A percentile compares a stretch with the other conserved stretches of the same genome.
Conservation (phyloP, 1,140 invertebrate genomes). For the Heliconius himera region DNA sequence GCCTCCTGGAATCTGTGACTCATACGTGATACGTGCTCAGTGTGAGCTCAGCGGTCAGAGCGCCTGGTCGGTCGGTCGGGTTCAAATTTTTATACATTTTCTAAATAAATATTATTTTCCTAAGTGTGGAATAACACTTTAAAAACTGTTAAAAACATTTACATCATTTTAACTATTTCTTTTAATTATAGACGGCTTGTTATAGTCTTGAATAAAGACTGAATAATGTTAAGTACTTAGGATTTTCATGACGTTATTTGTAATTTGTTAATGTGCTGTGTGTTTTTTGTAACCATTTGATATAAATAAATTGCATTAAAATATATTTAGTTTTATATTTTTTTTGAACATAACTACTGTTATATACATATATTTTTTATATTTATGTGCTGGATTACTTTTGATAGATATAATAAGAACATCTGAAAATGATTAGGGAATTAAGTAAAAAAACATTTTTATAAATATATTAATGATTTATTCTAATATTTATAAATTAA, state of each 20-base stretch:
- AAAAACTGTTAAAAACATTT: not conserved
- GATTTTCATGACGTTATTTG: not conserved
- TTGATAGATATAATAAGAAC: not conserved
- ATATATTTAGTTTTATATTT: not conserved
- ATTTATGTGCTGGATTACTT: not conserved
- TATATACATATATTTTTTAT: not conserved
- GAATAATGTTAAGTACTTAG: not conserved
- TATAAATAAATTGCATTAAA: slow-evolving; percentile 2
- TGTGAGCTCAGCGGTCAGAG: too few species aligned
- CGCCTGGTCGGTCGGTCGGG: too few species aligned
- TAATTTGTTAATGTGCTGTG: not conserved
- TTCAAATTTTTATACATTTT: too few species aligned
- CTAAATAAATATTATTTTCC: too few species aligned
- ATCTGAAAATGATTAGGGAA: not conserved
- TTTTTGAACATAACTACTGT: not conserved
- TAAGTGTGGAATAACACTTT: too few species aligned
- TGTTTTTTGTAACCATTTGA: not conserved
- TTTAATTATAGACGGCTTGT: not conserved
- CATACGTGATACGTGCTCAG: too few species aligned
- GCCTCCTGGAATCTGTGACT: too few species aligned
- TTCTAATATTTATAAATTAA: slow-evolving; percentile 70
- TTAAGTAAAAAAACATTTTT: not conserved
- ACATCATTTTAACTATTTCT: not conserved
- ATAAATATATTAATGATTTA: slow-evolving; percentile 46
- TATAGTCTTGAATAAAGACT: not conserved